A percentile compares a stretch with the other conserved stretches of the same genome.
phyloP scores from a whole-genome alignment of 2,797 vertebrate genomes.

The Leuciscus waleckii region DNA sequence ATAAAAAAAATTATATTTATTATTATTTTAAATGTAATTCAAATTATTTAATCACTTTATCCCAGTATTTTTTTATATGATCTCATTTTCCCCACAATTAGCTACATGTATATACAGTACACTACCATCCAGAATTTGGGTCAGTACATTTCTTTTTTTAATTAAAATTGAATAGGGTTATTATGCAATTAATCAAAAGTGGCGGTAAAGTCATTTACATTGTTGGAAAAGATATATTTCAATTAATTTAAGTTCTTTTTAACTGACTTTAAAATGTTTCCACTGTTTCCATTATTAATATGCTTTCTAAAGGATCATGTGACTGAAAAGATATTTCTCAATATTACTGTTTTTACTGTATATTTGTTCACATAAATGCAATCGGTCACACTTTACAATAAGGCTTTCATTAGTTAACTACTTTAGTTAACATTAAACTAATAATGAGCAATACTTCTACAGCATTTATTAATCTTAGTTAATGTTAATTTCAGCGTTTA shows the following conservation, averaged over 20 bases:
- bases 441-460: no score
- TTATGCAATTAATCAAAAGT: neutral
- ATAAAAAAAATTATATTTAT: no score
- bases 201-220: neutral
- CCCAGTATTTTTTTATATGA: neutral
- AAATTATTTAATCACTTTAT: neutral
- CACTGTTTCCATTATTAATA: neutral
- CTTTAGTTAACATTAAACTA: no score
- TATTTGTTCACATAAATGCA: neutral
- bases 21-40: neutral
- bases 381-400: neutral
- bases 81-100: neutral
- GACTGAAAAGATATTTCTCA: neutral
- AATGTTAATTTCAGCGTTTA: no score
- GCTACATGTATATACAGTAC: neutral
- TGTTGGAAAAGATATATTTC: neutral
- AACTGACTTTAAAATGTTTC: neutral
- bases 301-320: neutral
- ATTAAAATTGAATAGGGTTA: neutral
- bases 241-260: neutral
- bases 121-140: neutral
- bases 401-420: no score
- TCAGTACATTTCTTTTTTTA: no score
- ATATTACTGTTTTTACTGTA: neutral
- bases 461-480: no score